Percentiles rank a stretch among this genome's conserved stretches.
phyloP scores from a whole-genome alignment of 2,797 vertebrate species.

The Acrocephalus scirpaceus region DNA sequence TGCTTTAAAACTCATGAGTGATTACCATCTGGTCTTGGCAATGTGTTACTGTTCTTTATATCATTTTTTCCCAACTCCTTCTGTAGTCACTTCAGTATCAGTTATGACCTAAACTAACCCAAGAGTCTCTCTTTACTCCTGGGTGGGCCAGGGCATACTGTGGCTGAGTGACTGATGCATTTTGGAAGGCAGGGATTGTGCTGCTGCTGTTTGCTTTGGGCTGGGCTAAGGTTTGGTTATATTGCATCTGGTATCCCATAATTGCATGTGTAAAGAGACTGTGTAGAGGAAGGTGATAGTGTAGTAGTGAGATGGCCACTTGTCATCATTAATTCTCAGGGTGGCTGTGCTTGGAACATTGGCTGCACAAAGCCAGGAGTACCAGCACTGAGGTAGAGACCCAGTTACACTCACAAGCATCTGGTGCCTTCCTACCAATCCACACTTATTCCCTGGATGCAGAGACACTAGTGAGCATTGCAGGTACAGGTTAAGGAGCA shows the following conservation, averaged over 20 bases:
- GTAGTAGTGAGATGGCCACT: neutral
- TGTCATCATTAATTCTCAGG: neutral
- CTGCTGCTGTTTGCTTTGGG: neutral
- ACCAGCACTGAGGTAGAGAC: neutral
- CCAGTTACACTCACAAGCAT: neutral
- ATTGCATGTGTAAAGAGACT: neutral
- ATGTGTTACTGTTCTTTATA: neutral
- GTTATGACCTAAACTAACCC: neutral
- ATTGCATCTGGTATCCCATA: neutral
- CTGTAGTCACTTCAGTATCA: neutral
- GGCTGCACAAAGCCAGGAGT: neutral
- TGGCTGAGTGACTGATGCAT: neutral
- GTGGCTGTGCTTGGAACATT: neutral
- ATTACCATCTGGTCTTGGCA: slow-evolving; percentile 46
- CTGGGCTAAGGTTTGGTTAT: neutral
- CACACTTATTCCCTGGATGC: neutral
- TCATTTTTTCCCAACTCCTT: neutral
- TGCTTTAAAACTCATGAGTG: slow-evolving; percentile 42
- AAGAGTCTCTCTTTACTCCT: neutral
- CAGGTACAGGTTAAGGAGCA: neutral
- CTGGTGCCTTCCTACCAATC: neutral
- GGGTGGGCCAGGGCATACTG: neutral
- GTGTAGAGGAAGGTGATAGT: neutral
- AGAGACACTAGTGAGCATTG: neutral
- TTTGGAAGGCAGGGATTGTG: neutral